Evolutionary conservation across 1,140 invertebrate genomes (phyloP), one percentile per base, ranked within the genome.

Genomic region (Listronotus bonariensis): DNA sequence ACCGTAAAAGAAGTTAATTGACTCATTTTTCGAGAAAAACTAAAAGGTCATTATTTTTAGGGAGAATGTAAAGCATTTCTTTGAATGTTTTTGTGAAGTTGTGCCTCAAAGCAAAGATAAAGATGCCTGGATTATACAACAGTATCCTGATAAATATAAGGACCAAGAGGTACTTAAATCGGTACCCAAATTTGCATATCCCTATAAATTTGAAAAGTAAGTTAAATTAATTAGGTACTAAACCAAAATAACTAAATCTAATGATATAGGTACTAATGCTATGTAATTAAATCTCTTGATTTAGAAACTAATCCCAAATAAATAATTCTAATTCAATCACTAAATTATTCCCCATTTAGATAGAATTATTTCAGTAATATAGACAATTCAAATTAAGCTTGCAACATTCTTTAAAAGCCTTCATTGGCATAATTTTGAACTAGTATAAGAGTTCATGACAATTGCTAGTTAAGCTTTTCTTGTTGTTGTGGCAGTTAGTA

Each of bases 31-130:
- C 41, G n/a, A 48, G 45, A 9, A 48, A 12, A 48, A 12, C 8
- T 48, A 34, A 48, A 34, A 17, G 26, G 32, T 14, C 14, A 31
- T 26, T 45, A 11, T 52, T 59, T 55, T 12, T 69, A 93, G 92
- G 80, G 87, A 89, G 72, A 89, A 92, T 82, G 89, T 91, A 34
- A 86, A 86, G 70, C 87, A 87, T 78, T 80, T 93, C 63, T 92
- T 91, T 80, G 90, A 93, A 80, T 88, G 91, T 78, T 93, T 92
- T 75, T 90, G 89, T 75, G 91, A 93, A 83, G 84, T 93, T 51
- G 90, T 87, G 52, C 85, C 86, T 38, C 86, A 87, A 41, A 81
- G 84, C 72, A 76, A 80, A 49, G 78, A 81, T 32, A 84, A 83
- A 72, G 82, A 86, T 70, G 83, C 90, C 56, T 90, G 88, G 83